A percentile compares a stretch with the other conserved stretches of the same genome.
Evolutionary conservation across 92 coral and sea anemone genomes (phyloP).

Genomic region (Epizoanthus fatuus): DNA sequence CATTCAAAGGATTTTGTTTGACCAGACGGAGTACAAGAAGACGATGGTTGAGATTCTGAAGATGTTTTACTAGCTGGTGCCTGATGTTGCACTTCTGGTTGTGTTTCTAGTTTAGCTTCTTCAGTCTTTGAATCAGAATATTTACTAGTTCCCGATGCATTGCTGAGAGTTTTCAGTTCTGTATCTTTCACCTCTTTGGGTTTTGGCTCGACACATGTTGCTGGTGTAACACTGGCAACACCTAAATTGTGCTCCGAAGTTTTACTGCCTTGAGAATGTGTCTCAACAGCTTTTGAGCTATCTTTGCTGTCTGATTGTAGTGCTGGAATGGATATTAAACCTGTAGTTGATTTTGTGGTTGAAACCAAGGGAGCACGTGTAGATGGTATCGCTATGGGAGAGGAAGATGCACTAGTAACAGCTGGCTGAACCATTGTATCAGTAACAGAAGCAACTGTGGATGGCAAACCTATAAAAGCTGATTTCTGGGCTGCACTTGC

Average conservation of each 20-base stretch:
- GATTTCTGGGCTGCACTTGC: not conserved
- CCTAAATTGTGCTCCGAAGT: not conserved
- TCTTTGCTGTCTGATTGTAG: not conserved
- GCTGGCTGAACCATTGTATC: not conserved
- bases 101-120: not conserved
- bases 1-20: not conserved
- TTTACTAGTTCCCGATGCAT: not conserved
- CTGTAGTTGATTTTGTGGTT: not conserved
- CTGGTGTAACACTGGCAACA: not conserved
- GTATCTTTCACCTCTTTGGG: not conserved
- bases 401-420: not conserved
- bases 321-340: not conserved
- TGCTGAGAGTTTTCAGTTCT: not conserved
- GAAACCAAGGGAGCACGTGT: not conserved
- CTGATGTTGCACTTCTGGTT: slow-evolving; percentile 12
- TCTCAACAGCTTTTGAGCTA: not conserved
- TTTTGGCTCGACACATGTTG: not conserved
- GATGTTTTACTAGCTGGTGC: too few relatives aligned
- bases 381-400: not conserved
- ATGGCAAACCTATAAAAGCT: not conserved
- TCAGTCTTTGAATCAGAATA: not conserved
- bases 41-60: not conserved
- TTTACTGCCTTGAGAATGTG: not conserved
- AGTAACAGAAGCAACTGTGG: not conserved
- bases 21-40: not conserved